Evolutionary conservation across 1,140 invertebrate genomes (phyloP).

Genomic region (Megathymus violae): DNA sequence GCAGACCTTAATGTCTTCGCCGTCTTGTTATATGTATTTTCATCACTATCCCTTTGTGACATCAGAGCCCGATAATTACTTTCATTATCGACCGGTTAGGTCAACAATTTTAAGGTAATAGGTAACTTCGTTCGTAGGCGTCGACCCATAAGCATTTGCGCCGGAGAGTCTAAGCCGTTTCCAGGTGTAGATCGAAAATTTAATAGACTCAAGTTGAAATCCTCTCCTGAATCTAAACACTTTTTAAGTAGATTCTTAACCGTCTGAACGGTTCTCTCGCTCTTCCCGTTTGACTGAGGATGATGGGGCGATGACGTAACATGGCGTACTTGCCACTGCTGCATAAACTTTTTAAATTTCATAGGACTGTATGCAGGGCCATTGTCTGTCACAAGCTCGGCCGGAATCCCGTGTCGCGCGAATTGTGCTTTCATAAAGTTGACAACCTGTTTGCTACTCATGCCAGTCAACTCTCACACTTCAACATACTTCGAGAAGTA

Average conservation of each 20-base stretch:
- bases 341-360: constrained; percentile 33
- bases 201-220: constrained; percentile 14
- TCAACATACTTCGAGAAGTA: constrained; percentile 37
- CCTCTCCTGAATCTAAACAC: constrained; percentile 15
- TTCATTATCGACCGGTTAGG: constrained; percentile 8
- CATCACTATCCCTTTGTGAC: background rate
- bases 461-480: constrained; percentile 16
- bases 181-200: constrained; percentile 15
- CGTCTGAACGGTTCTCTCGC: constrained; percentile 13
- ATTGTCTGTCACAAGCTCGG: constrained; percentile 43
- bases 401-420: constrained; percentile 52
- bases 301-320: constrained; percentile 8
- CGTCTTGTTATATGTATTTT: constrained; percentile 12
- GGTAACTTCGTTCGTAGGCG: constrained; percentile 7
- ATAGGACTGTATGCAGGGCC: constrained; percentile 59
- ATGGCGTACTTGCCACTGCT: constrained; percentile 12
- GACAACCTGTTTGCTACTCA: constrained; percentile 24
- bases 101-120: constrained; percentile 2
- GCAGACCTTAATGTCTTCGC: background rate
- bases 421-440: constrained; percentile 32
- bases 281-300: constrained; percentile 20
- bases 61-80: constrained; percentile 16
- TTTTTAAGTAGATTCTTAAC: constrained; percentile 13
- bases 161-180: constrained; percentile 12
- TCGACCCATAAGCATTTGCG: constrained; percentile 24